Evolutionary conservation across 1,140 invertebrate genomes (phyloP), one percentile per base, ranked within the genome.

Genomic region (Trachymyrmex cornetzi): DNA sequence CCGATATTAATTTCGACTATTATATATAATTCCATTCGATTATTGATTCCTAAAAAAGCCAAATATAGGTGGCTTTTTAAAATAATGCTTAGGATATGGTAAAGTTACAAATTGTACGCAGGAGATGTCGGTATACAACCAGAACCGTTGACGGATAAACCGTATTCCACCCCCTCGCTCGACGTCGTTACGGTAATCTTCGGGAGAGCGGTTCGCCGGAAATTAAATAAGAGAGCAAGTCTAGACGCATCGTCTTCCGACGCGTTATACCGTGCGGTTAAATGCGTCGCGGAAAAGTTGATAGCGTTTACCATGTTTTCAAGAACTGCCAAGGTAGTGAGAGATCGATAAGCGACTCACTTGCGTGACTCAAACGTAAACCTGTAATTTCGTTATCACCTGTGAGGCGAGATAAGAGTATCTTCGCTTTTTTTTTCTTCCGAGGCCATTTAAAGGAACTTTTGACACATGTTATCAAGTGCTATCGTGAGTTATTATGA

Each of bases 171-270:
- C 38, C 64, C n/a, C 67, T 59, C 30, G 34, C 19, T 38, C 38
- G 27, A 30, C 27, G 27, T 79, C 63, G 77, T 53, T 74, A 75
- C 53, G 22, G 22, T 79, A 72, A 55, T 81, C 55, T 64, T 86
- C 74, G 67, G 66, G n/a, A 14, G 27, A 48, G n/a, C 30, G 19
- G 16, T 69, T 77, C n/a, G 61, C 82, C 87, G 87, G 84, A 89
- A 89, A 89, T 89, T 89, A 82, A 89, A 90, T 89, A 82, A 84
- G 81, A 66, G 19, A 61, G 30, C 77, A 67, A 79, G 44, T 77
- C 81, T 77, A 89, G 53, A 57, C 72, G 53, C 30, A 30, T 80
- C 71, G 59, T 64, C 59, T 77, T 66, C 48, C 71, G 50, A 89
- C 53, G 38, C 44, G 48, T 77, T 27, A 50, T 16, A 34, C 5